A percentile compares a stretch with the other conserved stretches of the same genome.
Evolutionary conservation across 2,113 vertebrate genomes (phyloP).

Genomic region (Centropus bengalensis): DNA sequence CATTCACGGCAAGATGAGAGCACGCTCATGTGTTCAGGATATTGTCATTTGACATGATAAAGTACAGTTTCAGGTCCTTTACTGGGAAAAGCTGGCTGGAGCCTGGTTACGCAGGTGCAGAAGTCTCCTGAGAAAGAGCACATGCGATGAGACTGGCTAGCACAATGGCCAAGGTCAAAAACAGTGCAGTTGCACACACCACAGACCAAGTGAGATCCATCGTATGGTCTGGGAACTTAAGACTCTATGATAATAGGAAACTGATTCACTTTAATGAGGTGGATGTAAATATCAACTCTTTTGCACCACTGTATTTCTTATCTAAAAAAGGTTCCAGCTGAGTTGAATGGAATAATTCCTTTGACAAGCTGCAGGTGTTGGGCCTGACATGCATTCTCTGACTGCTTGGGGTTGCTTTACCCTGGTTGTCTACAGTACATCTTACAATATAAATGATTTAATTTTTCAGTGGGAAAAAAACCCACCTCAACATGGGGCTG

Average conservation of each 20-base stretch:
- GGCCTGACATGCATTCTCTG: slow-evolving; percentile 24
- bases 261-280: slow-evolving; percentile 67
- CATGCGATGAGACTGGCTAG: neutral
- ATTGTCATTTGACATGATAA: slow-evolving; percentile 9
- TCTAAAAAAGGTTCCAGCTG: slow-evolving; percentile 13
- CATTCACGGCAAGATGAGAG: neutral
- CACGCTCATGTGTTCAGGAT: neutral
- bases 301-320: slow-evolving; percentile 36
- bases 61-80: neutral
- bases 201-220: slow-evolving; percentile 42
- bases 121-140: slow-evolving; percentile 44
- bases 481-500: slow-evolving; percentile 52
- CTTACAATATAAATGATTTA: slow-evolving; percentile 57
- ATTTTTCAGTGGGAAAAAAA: slow-evolving; percentile 53
- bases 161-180: slow-evolving; percentile 56
- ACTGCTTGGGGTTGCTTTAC: slow-evolving; percentile 47
- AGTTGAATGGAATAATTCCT: slow-evolving; percentile 53
- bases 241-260: slow-evolving; percentile 47
- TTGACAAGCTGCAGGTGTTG: slow-evolving; percentile 64
- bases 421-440: slow-evolving; percentile 52
- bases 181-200: slow-evolving; percentile 1
- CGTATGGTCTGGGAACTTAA: slow-evolving; percentile 23
- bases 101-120: slow-evolving; percentile 26
- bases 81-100: slow-evolving; percentile 18
- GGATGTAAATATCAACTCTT: slow-evolving; percentile 65